Evolutionary conservation across 1,140 invertebrate species (phyloP).

Genomic region (Oscheius sp.): DNA sequence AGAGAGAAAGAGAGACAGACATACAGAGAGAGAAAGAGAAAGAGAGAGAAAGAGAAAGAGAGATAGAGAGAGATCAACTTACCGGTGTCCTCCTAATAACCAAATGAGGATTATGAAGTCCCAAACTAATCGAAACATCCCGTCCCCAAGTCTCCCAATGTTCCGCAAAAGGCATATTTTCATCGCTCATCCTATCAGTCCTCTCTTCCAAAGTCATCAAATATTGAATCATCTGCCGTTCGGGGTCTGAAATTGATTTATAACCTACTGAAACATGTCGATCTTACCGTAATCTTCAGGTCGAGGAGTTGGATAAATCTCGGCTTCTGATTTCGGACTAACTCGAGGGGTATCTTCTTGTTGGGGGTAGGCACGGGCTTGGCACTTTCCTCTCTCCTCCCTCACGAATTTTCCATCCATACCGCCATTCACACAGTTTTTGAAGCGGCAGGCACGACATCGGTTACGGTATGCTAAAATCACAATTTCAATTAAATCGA

Average conservation of each 20-base stretch:
- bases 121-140: slow-evolving; percentile 32
- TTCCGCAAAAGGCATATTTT: slow-evolving; percentile 18
- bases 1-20: too few species aligned
- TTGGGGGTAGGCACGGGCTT: background rate
- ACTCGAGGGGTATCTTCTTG: background rate
- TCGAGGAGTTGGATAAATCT: background rate
- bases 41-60: too few species aligned
- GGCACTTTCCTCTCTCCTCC: slow-evolving; percentile 8
- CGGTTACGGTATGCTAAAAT: slow-evolving; percentile 31
- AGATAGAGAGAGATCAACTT: too few species aligned
- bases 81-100: slow-evolving; percentile 35
- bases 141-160: slow-evolving; percentile 29
- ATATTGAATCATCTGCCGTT: slow-evolving; percentile 9
- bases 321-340: background rate
- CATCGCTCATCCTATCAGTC: slow-evolving; percentile 31
- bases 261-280: background rate
- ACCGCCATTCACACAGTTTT: slow-evolving; percentile 29
- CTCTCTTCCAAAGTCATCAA: slow-evolving; percentile 22
- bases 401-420: slow-evolving; percentile 33
- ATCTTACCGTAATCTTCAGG: slow-evolving; percentile 3
- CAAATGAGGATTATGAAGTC: slow-evolving; percentile 39
- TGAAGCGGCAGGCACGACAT: slow-evolving; percentile 32
- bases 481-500: background rate
- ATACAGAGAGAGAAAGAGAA: too few species aligned
- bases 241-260: slow-evolving; percentile 11